These are phyloP conservation scores for Acronicta aceris DNA, from an alignment of 2,888 invertebrate species.

Conservation along the genomic window DNA sequence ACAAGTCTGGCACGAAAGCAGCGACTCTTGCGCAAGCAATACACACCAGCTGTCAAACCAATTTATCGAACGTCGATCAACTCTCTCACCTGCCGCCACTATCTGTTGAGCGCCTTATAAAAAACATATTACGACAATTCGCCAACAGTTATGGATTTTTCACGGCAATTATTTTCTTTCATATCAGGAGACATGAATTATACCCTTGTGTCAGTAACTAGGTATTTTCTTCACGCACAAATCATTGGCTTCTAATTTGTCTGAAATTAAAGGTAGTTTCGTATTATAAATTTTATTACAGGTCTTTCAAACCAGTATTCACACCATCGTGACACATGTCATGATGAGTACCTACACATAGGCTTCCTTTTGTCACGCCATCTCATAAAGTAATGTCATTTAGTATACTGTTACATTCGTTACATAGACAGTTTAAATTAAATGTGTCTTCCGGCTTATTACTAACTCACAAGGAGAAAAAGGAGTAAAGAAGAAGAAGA, in stretches of 20 bases:
- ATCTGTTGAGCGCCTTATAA: slow-evolving; percentile 63
- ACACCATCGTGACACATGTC: slow-evolving; percentile 26
- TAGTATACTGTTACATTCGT: slow-evolving; percentile 34
- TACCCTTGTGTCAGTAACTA: slow-evolving; percentile 14
- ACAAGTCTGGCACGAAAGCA: slow-evolving; percentile 45
- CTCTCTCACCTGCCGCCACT: slow-evolving; percentile 68
- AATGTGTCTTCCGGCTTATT: slow-evolving; percentile 57
- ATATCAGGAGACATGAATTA: slow-evolving; percentile 26
- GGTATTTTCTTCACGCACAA: slow-evolving; percentile 19
- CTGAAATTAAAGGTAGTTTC: slow-evolving; percentile 1
- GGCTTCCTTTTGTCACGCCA: slow-evolving; percentile 15
- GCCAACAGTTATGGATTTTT: slow-evolving; percentile 51
- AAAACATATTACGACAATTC: slow-evolving; percentile 46
- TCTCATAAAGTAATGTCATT: slow-evolving; percentile 22
- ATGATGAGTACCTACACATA: slow-evolving; percentile 13
- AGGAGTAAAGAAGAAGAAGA: slow-evolving; percentile 58
- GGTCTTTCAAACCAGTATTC: slow-evolving; percentile 1
- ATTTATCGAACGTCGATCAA: slow-evolving; percentile 73
- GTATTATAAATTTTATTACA: not conserved
- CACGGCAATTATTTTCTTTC: slow-evolving; percentile 41
- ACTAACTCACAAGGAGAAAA: slow-evolving; percentile 39
- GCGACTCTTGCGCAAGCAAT: slow-evolving; percentile 61
- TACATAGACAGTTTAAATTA: slow-evolving; percentile 43
- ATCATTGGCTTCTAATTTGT: slow-evolving; percentile 20
- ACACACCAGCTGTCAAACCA: slow-evolving; percentile 70